Evolutionary conservation across 2,888 invertebrate genomes (phyloP), one percentile per base, ranked within the genome.

Genomic region (Theretra japonica): DNA sequence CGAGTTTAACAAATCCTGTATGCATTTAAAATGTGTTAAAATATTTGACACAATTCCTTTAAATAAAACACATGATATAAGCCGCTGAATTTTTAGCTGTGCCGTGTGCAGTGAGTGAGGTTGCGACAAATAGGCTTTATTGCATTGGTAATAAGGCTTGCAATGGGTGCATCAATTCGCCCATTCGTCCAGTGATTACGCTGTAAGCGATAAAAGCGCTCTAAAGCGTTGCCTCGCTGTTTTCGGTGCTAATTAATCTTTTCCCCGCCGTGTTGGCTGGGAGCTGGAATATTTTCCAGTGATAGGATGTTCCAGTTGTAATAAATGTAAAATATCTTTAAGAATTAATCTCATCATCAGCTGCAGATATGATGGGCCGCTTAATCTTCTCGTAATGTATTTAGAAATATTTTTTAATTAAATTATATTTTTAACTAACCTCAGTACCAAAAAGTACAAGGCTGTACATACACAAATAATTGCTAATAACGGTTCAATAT

Each of bases 191-290:
- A 79, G 79, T 81, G 79, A 82, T 85, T 84, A 84, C 81, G 80
- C 79, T 83, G 83, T 83, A 79, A 80, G 81, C 82, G 80, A 77
- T 73, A 79, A 80, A 80, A 82, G 84, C 83, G 88, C 86, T 87
- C 80, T 78, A 84, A 87, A 90, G 88, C 88, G 88, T 89, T 87
- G 83, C 84, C 83, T 84, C 76, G 89, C 88, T 90, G 89, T 90
- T 91, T 88, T 88, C 88, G 86, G 88, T 88, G 84, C 90, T 92
- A 93, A 93, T 93, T 93, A 93, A 92, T 93, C 91, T 90, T 90
- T 89, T 88, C 88, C 85, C 86, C 82, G 83, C 85, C 85, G 86
- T 82, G 84, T 80, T 50, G 72, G 21, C 60, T 11, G 5, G 25
- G 58, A 59, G 72, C 30, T 60, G 23, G 53, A 70, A 30, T 60